Conservation (phyloP, 92 coral and sea anemone genomes). For the Scolanthus callimorphus region DNA sequence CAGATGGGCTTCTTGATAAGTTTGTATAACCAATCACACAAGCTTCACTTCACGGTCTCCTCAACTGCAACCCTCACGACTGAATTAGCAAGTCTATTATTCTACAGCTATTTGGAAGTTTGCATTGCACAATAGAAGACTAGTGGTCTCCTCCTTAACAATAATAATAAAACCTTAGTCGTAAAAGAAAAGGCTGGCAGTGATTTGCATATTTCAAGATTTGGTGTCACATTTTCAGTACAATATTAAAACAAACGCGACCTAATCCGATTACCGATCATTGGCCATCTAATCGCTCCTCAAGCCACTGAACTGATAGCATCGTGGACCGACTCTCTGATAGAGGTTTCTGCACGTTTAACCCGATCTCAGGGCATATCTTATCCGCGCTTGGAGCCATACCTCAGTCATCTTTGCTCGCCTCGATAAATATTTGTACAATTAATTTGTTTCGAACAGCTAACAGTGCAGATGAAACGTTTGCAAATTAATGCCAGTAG, state of each 20-base stretch:
- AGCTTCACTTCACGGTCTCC: too few species aligned
- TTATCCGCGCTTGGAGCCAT: slow-evolving; percentile 10
- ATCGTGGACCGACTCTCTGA: slow-evolving; percentile 4
- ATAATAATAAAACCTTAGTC: slow-evolving; percentile 11
- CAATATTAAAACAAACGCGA: slow-evolving; percentile 1
- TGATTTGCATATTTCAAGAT: slow-evolving; percentile 26
- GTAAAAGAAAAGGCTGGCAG: background rate
- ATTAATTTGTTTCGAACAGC: slow-evolving; percentile 63
- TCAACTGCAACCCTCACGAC: too few species aligned
- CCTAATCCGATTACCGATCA: slow-evolving; percentile 28
- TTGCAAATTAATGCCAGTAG: slow-evolving; percentile 68
- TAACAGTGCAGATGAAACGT: slow-evolving; percentile 36
- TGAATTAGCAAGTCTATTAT: slow-evolving; percentile 33
- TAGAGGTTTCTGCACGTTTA: slow-evolving; percentile 2
- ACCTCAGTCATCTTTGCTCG: slow-evolving; percentile 2
- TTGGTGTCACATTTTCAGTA: slow-evolving; percentile 14
- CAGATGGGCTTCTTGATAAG: background rate
- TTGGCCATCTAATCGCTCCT: slow-evolving; percentile 19
- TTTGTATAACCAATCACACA: too few species aligned
- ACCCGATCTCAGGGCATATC: slow-evolving; percentile 11
- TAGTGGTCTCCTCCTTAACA: slow-evolving; percentile 28
- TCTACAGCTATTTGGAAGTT: slow-evolving; percentile 14
- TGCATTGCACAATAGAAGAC: slow-evolving; percentile 15
- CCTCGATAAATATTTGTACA: slow-evolving; percentile 80
- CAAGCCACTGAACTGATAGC: slow-evolving; percentile 18